Evolutionary conservation across 2,888 invertebrate species (phyloP), one percentile per base, ranked within the genome.

Genomic region (Agrotis puta): DNA sequence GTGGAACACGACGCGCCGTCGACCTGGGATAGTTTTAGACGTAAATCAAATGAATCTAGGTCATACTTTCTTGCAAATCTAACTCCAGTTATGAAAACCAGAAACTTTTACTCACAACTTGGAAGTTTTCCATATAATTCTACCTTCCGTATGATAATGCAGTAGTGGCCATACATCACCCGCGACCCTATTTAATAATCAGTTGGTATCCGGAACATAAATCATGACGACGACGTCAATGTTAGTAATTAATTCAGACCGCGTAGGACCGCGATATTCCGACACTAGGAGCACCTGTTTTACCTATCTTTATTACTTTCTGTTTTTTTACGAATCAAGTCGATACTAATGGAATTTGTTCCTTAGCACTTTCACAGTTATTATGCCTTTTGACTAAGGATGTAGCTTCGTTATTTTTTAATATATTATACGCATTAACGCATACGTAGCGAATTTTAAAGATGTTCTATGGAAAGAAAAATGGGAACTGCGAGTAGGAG

Each of bases 221-320:
- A 81, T 88, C 87, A 87, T 77, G 70, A 64, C n/a, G 51, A 59
- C 62, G 75, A 57, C 76, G 78, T 86, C 87, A 86, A 78, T 82
- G 84, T 79, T 58, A 67, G 74, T 85, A 88, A 87, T 87, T 88
- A 87, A 87, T 88, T 87, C 87, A 79, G 43, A 33, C 76, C 88
- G 88, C 87, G 87, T 75, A 69, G 56, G 56, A 65, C 64, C 71
- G 39, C 78, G 79, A 74, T 84, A 83, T 81, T 76, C 48, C 57
- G 20, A 33, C 59, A 71, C 61, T 79, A 65, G 80, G 54, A 39
- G 56, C 74, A 79, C 72, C 77, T 79, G 72, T 33, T 76, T 66
- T 65, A 61, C 56, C 64, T 68, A 79, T 71, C 61, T 75, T 82
- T 64, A 63, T 27, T 64, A 62, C 63, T 73, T 81, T 58, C 53